These are phyloP conservation scores for Hirtodrosophila cameraria DNA, from an alignment of 2,888 invertebrate genomes.

Conservation along the genomic window DNA sequence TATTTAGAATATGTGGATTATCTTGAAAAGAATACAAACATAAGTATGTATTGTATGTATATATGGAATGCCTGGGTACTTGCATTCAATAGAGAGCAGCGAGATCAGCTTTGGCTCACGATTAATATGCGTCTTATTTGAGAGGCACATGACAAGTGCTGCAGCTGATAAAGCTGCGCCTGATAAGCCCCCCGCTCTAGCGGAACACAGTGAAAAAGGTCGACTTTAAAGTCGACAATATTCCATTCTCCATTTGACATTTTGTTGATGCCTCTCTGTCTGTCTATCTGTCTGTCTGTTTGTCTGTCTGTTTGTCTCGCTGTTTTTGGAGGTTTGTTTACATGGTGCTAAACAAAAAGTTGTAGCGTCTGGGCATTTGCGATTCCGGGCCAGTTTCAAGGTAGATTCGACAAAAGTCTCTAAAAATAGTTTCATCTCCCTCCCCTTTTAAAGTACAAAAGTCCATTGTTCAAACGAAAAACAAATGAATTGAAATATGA, in stretches of 20 bases:
- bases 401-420: slow-evolving; percentile 11
- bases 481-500: slow-evolving; percentile 5
- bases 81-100: neutral
- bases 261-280: no score
- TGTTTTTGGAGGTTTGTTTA: slow-evolving; percentile 68
- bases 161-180: slow-evolving; percentile 47
- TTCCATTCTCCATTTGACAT: neutral
- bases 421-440: slow-evolving; percentile 45
- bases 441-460: slow-evolving; percentile 33
- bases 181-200: slow-evolving; percentile 40
- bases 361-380: slow-evolving; percentile 17
- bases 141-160: slow-evolving; percentile 17
- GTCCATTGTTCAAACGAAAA: slow-evolving; percentile 19
- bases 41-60: neutral
- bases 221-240: slow-evolving; percentile 22
- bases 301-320: slow-evolving; percentile 23
- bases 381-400: slow-evolving; percentile 42
- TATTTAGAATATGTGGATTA: slow-evolving; percentile 49
- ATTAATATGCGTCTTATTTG: slow-evolving; percentile 35
- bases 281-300: slow-evolving; percentile 1
- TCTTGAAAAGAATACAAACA: slow-evolving; percentile 9
- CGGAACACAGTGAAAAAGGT: slow-evolving; percentile 33
- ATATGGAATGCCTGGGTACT: neutral
- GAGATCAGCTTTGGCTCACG: slow-evolving; percentile 4
- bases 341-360: slow-evolving; percentile 28